Evolutionary conservation across 2,113 vertebrate genomes (phyloP), one percentile per base, ranked within the genome.

Genomic region (Chionomys nivalis): DNA sequence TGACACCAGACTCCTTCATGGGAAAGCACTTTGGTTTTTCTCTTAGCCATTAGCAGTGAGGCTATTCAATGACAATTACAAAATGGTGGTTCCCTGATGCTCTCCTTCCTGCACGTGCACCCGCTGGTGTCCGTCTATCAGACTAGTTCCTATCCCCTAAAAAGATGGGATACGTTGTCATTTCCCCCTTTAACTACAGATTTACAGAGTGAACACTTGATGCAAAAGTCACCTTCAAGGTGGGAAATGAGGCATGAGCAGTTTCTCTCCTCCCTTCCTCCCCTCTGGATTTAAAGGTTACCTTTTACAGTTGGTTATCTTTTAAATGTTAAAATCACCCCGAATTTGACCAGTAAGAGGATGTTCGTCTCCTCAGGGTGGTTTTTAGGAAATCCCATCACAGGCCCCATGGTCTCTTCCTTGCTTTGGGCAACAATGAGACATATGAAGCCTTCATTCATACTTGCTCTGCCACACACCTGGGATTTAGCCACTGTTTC

Each of bases 161-260:
- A 95, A 95, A 49, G 13, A n/a, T 44, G n/a, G 31, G 26, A 28
- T 85, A 42, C 72, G 33, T 76, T 44, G 75, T 77, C 19, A 81
- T 77, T 81, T 89, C 82, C 42, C 42, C 7, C 63, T 85, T 96
- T 79, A 92, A 92, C 86, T 94, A 82, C 19, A 93, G n/a, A 88
- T 96, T 52, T 93, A 86, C 49, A 77, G 58, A 95, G 28, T 82
- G 9, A 95, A 70, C 33, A 75, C 70, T 39, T 76, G 65, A 87
- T 61, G 12, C 73, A 58, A 83, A 87, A 92, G n/a, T 90, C 52
- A 88, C 63, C 94, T 81, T 70, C 49, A 23, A 10, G 14, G 19
- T 94, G 42, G 68, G 36, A 93, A 91, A 89, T n/a, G 55, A 92
- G 2, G 19, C 26, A 7, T 88, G 10, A 3, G 11, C 33, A 5